Base-by-base conservation (phyloP, 2,888 invertebrate species). In the Rhaphigaster nebulosa region DNA sequence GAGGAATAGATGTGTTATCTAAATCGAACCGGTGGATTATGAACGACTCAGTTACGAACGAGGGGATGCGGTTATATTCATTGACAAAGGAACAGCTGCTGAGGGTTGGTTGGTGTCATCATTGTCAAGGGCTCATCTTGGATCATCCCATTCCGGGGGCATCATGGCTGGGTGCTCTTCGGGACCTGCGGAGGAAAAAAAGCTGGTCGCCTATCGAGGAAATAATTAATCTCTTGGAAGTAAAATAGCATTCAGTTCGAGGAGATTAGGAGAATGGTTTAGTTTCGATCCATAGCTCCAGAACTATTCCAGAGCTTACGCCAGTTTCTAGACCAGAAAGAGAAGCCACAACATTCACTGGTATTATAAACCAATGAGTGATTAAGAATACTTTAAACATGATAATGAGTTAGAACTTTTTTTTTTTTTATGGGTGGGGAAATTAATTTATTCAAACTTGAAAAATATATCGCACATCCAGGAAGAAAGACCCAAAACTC, bases 91-190 rank as follows among this genome's bases (percentile, higher is more conserved):
- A 1, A 13, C 84, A 84, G 45, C 84, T 80, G 41, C 38, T 34
- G 15, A 15, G 29, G 65, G 29, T 29, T n/a, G 45, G n/a, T n/a
- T 52, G 18, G 15, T 15, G 18, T 65, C 15, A 29, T 65, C 65
- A 65, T 65, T 65, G 65, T 65, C 23, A 80, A 15, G 84, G 84
- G n/a, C 45, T 84, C 84, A 84, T 84, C 84, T 84, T 84, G 84
- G 84, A 84, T 84, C 84, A 84, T 84, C 84, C 84, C 29, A 20
- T 80, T n/a, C 38, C 76, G 6, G 76, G 23, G 10, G 6, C 41
- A 84, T 84, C 84, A 50, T 50, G 84, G 84, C 26, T 84, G 45
- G 84, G n/a, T 45, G 84, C 45, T 23, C 45, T n/a, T 26, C 29
- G 34, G 18, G 23, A 23, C 20, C 38, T n/a, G 38, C 0, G 38